Evolutionary conservation across 2,113 vertebrate species (phyloP).

Genomic region (Nipponia nippon): DNA sequence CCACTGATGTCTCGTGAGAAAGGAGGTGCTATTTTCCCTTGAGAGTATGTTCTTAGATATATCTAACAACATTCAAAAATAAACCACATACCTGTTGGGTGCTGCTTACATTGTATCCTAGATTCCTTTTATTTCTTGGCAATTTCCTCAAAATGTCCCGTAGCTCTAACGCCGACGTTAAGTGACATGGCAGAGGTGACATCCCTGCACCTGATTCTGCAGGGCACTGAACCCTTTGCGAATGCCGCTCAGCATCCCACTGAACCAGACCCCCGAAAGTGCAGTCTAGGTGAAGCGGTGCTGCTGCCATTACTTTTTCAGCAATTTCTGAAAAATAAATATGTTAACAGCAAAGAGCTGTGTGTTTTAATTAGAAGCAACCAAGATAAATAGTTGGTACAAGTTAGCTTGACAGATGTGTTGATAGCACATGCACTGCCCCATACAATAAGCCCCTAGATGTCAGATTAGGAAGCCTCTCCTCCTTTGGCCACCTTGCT

Average conservation of each 20-base stretch:
- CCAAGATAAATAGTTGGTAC: neutral
- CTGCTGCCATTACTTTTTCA: neutral
- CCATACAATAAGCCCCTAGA: neutral
- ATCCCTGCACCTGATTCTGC: neutral
- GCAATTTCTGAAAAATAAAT: neutral
- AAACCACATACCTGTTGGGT: neutral
- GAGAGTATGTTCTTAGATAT: neutral
- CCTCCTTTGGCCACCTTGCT: neutral
- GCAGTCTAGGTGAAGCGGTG: neutral
- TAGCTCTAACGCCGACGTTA: neutral
- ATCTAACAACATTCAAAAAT: neutral
- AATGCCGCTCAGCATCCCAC: neutral
- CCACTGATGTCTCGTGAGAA: neutral
- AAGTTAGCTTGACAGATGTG: neutral
- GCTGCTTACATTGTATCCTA: neutral
- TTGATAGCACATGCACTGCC: neutral
- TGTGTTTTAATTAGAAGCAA: neutral
- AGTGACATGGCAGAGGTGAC: neutral
- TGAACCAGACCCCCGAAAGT: fast-evolving
- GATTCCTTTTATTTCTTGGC: neutral
- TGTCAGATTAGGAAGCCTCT: neutral
- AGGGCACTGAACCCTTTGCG: neutral
- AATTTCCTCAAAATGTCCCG: neutral
- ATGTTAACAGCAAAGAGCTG: neutral
- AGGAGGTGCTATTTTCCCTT: neutral